Conservation (phyloP, 2,888 invertebrate genomes). For the Lasiommata megera region DNA sequence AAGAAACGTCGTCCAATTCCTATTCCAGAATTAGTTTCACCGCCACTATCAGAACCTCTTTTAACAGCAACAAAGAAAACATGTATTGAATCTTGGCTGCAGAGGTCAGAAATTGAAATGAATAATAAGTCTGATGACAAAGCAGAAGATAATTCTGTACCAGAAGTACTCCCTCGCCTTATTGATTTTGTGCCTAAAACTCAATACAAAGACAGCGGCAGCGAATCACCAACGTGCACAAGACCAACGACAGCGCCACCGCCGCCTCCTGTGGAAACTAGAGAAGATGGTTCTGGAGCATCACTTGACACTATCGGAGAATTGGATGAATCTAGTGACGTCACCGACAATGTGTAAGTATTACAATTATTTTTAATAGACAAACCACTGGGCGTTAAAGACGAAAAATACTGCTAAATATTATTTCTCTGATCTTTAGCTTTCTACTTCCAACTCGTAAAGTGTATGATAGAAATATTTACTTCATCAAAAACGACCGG, state of each 20-base stretch:
- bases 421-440: no score
- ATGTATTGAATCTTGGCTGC: constrained; percentile 74
- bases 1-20: constrained; percentile 61
- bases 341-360: constrained; percentile 70
- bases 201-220: constrained; percentile 62
- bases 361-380: no score
- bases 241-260: constrained; percentile 67
- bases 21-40: constrained; percentile 53
- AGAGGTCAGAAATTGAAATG: constrained; percentile 75
- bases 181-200: constrained; percentile 87
- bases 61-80: constrained; percentile 73
- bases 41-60: constrained; percentile 58
- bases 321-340: constrained; percentile 82
- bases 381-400: no score
- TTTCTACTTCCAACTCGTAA: not conserved
- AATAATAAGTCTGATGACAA: constrained; percentile 65
- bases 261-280: constrained; percentile 62
- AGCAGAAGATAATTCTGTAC: constrained; percentile 58
- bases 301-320: constrained; percentile 87
- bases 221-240: constrained; percentile 47
- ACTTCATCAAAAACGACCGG: not conserved
- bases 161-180: constrained; percentile 83
- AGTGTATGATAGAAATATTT: not conserved
- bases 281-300: constrained; percentile 81
- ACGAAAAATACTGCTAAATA: no score